Evolutionary conservation across 1,140 invertebrate species (phyloP).

Genomic region (Anastatus disparis): DNA sequence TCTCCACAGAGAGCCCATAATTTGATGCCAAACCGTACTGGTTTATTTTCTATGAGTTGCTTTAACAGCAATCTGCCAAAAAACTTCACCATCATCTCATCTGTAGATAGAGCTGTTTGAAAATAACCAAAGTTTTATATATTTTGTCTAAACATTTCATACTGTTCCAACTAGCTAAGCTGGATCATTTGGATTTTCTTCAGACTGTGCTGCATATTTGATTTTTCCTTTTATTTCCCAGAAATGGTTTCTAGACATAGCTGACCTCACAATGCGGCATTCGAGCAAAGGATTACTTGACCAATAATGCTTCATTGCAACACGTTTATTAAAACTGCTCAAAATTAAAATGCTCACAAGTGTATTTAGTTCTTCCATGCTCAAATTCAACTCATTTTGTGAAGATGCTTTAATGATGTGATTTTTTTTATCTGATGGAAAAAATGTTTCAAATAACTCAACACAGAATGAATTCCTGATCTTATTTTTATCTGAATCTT

Average conservation of each 20-base stretch:
- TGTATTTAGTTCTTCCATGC: conserved; percentile 9
- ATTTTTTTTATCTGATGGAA: conserved; percentile 25
- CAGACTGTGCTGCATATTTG: conserved; percentile 1
- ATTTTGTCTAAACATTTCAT: conserved; percentile 33
- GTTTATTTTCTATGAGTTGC: neutral
- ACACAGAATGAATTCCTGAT: too few relatives aligned
- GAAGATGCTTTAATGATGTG: conserved; percentile 23
- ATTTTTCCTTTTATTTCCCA: conserved; percentile 30
- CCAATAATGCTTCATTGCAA: conserved; percentile 18
- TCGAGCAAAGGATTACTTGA: conserved; percentile 11
- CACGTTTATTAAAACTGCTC: conserved; percentile 7
- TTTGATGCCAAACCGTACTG: conserved; percentile 9
- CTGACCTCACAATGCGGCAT: neutral
- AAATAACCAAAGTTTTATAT: conserved; percentile 27
- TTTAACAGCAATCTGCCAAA: conserved; percentile 8
- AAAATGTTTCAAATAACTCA: neutral
- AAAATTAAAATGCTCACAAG: conserved; percentile 23
- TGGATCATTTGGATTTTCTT: conserved; percentile 24
- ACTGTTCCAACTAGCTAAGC: conserved; percentile 21
- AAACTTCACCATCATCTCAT: conserved; percentile 8
- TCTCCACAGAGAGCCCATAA: too few relatives aligned
- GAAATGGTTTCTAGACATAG: conserved; percentile 25
- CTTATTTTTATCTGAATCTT: conserved; percentile 8
- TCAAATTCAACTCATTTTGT: conserved; percentile 15
- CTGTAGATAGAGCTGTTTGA: conserved; percentile 9